phyloP scores from a whole-genome alignment of 2,797 vertebrate species.

The Centroberyx gerrardi region DNA sequence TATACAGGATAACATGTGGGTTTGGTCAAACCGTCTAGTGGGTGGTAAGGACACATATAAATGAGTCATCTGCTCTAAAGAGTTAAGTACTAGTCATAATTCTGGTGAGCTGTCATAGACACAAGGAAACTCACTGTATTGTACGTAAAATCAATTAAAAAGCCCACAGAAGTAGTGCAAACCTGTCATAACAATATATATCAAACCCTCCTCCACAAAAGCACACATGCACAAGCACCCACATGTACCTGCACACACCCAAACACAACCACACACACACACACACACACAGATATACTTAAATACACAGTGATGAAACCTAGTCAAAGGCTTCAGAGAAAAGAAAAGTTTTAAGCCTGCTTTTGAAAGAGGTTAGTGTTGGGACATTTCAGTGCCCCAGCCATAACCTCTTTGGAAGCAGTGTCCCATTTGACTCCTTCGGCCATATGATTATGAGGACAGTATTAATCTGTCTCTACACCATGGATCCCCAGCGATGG shows the following conservation, averaged over 20 bases:
- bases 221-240: too few species aligned
- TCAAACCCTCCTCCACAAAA: too few species aligned
- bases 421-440: constrained; percentile 5
- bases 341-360: background rate
- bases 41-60: constrained; percentile 1
- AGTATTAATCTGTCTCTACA: constrained; percentile 57
- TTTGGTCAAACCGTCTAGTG: constrained; percentile 10
- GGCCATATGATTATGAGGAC: constrained; percentile 35
- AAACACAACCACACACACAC: too few species aligned
- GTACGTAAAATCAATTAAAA: background rate
- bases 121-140: background rate
- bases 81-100: background rate
- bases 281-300: background rate
- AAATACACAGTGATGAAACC: background rate
- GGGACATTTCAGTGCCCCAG: background rate
- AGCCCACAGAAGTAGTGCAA: background rate
- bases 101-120: background rate
- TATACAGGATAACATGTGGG: constrained; percentile 44
- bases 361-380: too few species aligned
- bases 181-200: too few species aligned
- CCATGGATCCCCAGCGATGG: constrained; percentile 31
- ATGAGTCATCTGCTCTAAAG: constrained; percentile 28
- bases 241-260: too few species aligned
- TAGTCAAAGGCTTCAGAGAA: background rate
- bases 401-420: background rate